These are phyloP conservation scores for Caenorhabditis uteleia DNA, from an alignment of 2,888 invertebrate genomes.

Conservation along the genomic window DNA sequence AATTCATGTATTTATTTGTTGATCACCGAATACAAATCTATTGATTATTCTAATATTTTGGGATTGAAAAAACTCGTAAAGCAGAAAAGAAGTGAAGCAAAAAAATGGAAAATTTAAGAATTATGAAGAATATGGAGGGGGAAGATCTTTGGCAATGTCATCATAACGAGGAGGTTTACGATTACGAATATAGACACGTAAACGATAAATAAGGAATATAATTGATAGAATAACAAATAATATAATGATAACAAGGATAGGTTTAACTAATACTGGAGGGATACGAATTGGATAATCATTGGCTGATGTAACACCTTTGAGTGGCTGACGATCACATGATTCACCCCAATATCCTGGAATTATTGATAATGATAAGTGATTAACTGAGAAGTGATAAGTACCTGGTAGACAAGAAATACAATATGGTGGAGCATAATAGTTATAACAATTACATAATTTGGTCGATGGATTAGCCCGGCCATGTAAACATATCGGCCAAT, in stretches of 20 bases:
- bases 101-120: neutral
- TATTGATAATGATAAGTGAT: neutral
- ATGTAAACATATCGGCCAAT: slow-evolving; percentile 43
- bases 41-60: too few relatives aligned
- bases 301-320: slow-evolving; percentile 23
- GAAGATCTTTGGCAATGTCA: slow-evolving; percentile 38
- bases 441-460: slow-evolving; percentile 26
- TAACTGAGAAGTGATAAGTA: slow-evolving; percentile 5
- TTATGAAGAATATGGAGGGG: slow-evolving; percentile 30
- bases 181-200: slow-evolving; percentile 20
- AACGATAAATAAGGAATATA: slow-evolving; percentile 19
- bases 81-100: slow-evolving; percentile 22
- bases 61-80: slow-evolving; percentile 19
- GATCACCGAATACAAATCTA: too few relatives aligned
- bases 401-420: slow-evolving; percentile 40
- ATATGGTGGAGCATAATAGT: slow-evolving; percentile 37
- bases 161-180: slow-evolving; percentile 37
- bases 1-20: slow-evolving; percentile 4
- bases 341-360: slow-evolving; percentile 43
- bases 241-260: slow-evolving; percentile 19
- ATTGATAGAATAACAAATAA: slow-evolving; percentile 12
- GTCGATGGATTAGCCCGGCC: slow-evolving; percentile 38
- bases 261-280: slow-evolving; percentile 33
- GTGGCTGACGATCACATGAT: slow-evolving; percentile 34
- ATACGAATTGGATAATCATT: slow-evolving; percentile 32